Base-by-base conservation (phyloP, 2,113 vertebrate genomes). In the Columbina picui region DNA sequence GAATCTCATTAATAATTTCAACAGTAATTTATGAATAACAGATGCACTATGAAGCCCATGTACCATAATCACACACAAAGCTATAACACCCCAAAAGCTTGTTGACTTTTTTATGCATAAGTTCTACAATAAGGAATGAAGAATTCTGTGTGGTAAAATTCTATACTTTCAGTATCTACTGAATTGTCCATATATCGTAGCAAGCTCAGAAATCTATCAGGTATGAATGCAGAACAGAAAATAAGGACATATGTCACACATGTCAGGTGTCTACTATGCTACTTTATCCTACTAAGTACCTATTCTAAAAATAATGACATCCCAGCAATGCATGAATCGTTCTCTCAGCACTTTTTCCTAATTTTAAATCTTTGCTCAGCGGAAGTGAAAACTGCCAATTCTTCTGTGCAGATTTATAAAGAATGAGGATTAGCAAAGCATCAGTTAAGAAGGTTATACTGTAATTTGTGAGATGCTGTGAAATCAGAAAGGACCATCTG, bases 351-450 rank as follows among this genome's bases (percentile, higher is more conserved):
- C 34, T 94, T 87, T 84, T 71, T 39, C 60, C 27, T 70, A 41
- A 86, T 88, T 41, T 93, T 83, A 84, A 90, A 89, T 89, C 76
- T 93, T 82, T 84, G 47, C 73, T 65, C n/a, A 22, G 17, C 64
- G 27, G 52, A 95, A 94, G 43, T 59, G 60, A 87, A 94, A 92
- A 89, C 27, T 79, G 67, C 61, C 65, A 71, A 11, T 47, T 65
- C 59, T 84, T 85, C 80, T 27, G 39, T 75, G 43, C 49, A 82
- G 74, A 64, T 82, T 92, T 53, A 81, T 71, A 73, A 91, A 79
- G 39, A 82, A 68, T 23, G 18, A 82, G 57, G 39, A 91, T 94
- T 94, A 96, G n/a, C 30, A 83, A 79, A 50, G 23, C 3, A 1
- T 63, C 32, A 27, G 30, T 76, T 91, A 57, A 75, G 69, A 86